phyloP scores from a whole-genome alignment of 1,140 invertebrate genomes.

The Trypoxylus dichotomus region DNA sequence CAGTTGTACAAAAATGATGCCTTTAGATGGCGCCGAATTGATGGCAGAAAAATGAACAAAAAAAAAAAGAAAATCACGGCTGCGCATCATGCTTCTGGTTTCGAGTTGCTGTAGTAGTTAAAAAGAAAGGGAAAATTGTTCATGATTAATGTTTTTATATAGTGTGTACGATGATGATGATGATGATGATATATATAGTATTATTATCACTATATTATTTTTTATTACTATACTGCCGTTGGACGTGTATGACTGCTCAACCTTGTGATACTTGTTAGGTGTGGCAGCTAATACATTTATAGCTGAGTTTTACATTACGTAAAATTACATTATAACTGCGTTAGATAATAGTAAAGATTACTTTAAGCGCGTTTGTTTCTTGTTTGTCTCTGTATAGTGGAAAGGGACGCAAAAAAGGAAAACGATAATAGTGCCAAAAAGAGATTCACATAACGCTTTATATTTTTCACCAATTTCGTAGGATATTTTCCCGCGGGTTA shows the following conservation, averaged over 20 bases:
- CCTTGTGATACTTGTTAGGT: constrained; percentile 28
- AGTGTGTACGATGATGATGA: neutral
- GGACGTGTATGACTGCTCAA: constrained; percentile 26
- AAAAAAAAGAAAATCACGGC: neutral
- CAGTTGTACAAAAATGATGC: neutral
- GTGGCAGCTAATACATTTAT: constrained; percentile 14
- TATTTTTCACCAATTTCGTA: neutral
- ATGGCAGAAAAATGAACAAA: neutral
- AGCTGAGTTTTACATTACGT: neutral
- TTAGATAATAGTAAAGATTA: neutral
- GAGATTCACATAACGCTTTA: neutral
- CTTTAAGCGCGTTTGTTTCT: neutral
- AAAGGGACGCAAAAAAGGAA: neutral
- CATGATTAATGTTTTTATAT: neutral
- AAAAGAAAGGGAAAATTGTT: neutral
- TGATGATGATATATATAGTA: constrained; percentile 3
- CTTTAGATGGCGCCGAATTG: neutral
- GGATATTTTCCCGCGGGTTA: neutral
- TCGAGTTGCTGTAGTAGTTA: neutral
- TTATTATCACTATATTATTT: constrained; percentile 15
- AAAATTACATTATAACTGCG: neutral
- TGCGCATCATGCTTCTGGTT: constrained; percentile 26
- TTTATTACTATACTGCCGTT: constrained; percentile 20
- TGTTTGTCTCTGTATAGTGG: neutral
- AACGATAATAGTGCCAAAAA: neutral